phyloP scores from a whole-genome alignment of 2,888 invertebrate genomes.

The Drosophila anceps region DNA sequence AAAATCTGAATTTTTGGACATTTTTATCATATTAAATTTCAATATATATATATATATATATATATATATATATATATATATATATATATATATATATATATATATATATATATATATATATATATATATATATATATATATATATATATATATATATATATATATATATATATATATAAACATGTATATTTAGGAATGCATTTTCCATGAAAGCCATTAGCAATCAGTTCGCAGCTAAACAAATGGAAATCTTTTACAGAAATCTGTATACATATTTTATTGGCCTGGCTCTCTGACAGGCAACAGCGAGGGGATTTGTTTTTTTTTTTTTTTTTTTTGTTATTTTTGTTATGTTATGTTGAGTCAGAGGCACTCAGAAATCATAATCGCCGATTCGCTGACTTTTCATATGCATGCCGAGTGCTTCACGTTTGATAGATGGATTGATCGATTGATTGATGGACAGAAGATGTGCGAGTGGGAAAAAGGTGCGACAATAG shows the following conservation, averaged over 20 bases:
- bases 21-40: neutral
- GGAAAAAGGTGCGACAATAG: conserved; percentile 59
- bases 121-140: neutral
- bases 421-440: conserved; percentile 60
- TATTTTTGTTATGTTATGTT: neutral
- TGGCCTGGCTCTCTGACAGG: conserved; percentile 9
- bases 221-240: conserved; percentile 52
- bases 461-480: conserved; percentile 39
- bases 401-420: conserved; percentile 44
- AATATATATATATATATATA: neutral
- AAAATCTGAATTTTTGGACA: neutral
- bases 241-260: conserved; percentile 43
- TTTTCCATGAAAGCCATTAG: conserved; percentile 12
- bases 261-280: conserved; percentile 11
- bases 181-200: neutral
- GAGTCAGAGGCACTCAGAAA: conserved; percentile 36
- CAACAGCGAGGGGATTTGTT: neutral
- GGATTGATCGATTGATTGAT: conserved; percentile 66
- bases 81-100: neutral
- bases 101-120: neutral
- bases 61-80: neutral
- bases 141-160: neutral
- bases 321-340: neutral
- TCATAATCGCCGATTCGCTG: conserved; percentile 32
- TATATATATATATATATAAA: conserved; percentile 1